Percentiles rank a stretch among this genome's conserved stretches.
Evolutionary conservation across 2,113 vertebrate species (phyloP).

Genomic region (Procavia capensis): DNA sequence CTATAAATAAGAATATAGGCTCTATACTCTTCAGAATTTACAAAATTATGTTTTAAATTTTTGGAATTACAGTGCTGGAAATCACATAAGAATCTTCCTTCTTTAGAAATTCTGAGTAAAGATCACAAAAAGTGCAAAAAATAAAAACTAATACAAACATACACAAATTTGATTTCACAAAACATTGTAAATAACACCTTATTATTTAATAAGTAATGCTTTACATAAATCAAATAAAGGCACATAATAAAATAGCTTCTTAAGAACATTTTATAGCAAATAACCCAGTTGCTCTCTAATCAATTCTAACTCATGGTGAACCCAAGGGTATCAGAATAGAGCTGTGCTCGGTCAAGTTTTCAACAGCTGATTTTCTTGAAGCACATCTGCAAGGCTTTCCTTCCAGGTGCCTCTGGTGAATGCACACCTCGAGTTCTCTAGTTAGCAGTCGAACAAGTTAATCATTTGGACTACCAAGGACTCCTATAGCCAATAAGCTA

Average conservation of each 20-base stretch:
- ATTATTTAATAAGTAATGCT: background rate
- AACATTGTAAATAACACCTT: background rate
- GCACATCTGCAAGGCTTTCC: background rate
- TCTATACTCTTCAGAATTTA: background rate
- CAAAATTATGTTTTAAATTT: constrained; percentile 26
- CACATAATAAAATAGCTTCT: background rate
- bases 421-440: background rate
- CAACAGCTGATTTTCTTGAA: background rate
- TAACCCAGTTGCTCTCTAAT: background rate
- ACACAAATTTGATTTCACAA: background rate
- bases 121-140: background rate
- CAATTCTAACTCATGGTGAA: background rate
- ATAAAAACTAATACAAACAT: background rate
- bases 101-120: background rate
- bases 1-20: background rate
- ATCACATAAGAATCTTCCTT: background rate
- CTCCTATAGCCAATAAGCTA: background rate
- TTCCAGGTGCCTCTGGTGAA: background rate
- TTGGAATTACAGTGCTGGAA: background rate
- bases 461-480: background rate
- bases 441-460: background rate
- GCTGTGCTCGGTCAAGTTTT: background rate
- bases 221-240: constrained; percentile 1
- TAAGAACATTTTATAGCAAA: background rate
- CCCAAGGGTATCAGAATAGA: background rate